Conservation (phyloP, 2,113 vertebrate species). For the Neoarius graeffei region DNA sequence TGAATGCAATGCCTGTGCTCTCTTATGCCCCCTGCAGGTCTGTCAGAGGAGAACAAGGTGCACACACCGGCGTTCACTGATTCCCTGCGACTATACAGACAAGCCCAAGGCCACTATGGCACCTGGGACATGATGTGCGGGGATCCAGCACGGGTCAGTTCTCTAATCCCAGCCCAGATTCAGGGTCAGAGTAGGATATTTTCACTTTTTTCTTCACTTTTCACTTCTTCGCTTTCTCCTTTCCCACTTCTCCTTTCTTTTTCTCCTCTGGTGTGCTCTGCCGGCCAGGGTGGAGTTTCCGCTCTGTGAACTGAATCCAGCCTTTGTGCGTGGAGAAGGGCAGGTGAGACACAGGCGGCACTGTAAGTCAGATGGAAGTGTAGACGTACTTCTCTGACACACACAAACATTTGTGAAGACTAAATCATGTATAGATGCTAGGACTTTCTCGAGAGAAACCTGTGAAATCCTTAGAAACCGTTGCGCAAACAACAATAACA, state of each 20-base stretch:
- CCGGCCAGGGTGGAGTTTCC: constrained; percentile 32
- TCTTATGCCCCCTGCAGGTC: constrained; percentile 71
- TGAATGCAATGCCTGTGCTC: constrained; percentile 15
- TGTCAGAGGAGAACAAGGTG: constrained; percentile 84
- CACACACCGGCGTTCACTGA: constrained; percentile 89
- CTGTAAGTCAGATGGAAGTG: not conserved
- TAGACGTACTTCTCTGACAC: not conserved
- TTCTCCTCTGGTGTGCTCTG: constrained; percentile 1
- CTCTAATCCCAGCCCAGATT: not conserved
- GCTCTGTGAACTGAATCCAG: constrained; percentile 38
- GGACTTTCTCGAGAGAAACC: too few species aligned
- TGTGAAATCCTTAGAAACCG: too few species aligned
- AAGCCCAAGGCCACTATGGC: constrained; percentile 85
- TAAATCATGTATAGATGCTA: too few species aligned
- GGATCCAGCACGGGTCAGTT: constrained; percentile 82
- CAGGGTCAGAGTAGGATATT: not conserved
- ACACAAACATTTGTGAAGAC: not conserved
- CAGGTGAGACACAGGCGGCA: constrained; percentile 8
- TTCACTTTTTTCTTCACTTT: not conserved
- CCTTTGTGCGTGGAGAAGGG: constrained; percentile 15
- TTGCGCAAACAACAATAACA: too few species aligned
- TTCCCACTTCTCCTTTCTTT: not conserved
- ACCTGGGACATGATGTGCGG: constrained; percentile 99
- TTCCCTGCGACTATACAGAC: constrained; percentile 84
- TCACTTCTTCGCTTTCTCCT: not conserved